Evolutionary conservation across 2,888 invertebrate genomes (phyloP).

Genomic region (Fissipunctia ypsillon): DNA sequence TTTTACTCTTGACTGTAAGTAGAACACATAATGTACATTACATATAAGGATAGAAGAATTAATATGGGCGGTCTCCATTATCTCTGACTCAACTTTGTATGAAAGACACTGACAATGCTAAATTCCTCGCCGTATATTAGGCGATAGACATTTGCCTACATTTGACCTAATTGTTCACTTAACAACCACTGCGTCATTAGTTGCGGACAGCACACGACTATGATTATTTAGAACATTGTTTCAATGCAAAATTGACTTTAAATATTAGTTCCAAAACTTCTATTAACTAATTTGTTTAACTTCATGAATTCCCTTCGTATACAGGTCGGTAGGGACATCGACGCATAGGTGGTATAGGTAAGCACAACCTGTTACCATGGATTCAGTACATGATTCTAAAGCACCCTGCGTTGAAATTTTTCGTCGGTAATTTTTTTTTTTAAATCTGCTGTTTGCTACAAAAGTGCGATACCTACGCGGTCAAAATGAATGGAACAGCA

Average conservation of each 20-base stretch:
- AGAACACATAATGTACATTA: neutral
- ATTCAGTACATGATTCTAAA: no score
- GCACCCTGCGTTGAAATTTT: no score
- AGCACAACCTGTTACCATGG: no score
- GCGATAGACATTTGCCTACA: slow-evolving; percentile 63
- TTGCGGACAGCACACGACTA: slow-evolving; percentile 61
- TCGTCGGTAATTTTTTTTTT: no score
- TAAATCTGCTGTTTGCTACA: no score
- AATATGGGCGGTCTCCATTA: slow-evolving; percentile 37
- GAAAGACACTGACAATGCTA: slow-evolving; percentile 42
- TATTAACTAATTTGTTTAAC: neutral
- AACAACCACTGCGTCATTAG: slow-evolving; percentile 67
- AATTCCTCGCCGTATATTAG: slow-evolving; percentile 60
- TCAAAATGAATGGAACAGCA: no score
- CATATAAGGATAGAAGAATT: neutral
- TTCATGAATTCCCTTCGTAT: neutral
- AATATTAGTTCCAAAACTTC: slow-evolving; percentile 23
- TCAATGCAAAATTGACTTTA: slow-evolving; percentile 56
- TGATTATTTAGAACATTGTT: slow-evolving; percentile 57
- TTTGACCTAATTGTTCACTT: slow-evolving; percentile 69
- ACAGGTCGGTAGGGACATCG: no score
- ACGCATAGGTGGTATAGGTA: no score
- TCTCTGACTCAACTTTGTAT: slow-evolving; percentile 38
- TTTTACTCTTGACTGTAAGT: neutral
- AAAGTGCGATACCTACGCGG: no score